Percentiles rank a stretch among this genome's conserved stretches.
phyloP scores from a whole-genome alignment of 2,113 vertebrate species.

The Leptocoma aspasia region DNA sequence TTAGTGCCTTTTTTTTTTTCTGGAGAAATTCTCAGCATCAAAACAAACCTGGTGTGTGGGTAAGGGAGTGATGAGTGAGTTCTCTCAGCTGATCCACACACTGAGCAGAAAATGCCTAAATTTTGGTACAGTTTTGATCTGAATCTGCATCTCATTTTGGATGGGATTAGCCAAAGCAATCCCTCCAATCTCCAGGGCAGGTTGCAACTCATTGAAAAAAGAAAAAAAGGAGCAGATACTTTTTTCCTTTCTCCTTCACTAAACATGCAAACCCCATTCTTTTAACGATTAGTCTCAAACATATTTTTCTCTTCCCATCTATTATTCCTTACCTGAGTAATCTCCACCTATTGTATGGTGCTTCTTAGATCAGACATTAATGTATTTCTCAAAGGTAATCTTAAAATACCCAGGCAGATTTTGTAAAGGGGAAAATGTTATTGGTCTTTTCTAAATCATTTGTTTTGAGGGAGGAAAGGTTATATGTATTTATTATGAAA shows the following conservation, averaged over 20 bases:
- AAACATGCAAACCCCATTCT: not conserved
- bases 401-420: not conserved
- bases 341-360: not conserved
- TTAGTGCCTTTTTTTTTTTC: not conserved
- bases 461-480: slow-evolving; percentile 21
- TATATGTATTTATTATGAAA: slow-evolving; percentile 20
- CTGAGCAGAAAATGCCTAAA: not conserved
- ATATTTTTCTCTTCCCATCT: not conserved
- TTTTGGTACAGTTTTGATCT: not conserved
- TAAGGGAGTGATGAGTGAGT: not conserved
- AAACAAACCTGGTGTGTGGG: not conserved
- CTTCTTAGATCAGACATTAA: not conserved
- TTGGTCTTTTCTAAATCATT: not conserved
- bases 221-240: not conserved
- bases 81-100: not conserved
- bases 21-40: not conserved
- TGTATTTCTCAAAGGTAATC: slow-evolving; percentile 1
- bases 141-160: not conserved
- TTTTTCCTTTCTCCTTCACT: not conserved
- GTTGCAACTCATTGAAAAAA: not conserved
- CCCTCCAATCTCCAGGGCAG: not conserved
- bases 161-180: not conserved
- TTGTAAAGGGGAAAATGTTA: not conserved
- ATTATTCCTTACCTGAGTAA: not conserved
- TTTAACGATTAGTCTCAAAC: not conserved